A percentile compares a stretch with the other conserved stretches of the same genome.
Conservation (phyloP, 2,113 vertebrate species). For the Charina bottae region DNA sequence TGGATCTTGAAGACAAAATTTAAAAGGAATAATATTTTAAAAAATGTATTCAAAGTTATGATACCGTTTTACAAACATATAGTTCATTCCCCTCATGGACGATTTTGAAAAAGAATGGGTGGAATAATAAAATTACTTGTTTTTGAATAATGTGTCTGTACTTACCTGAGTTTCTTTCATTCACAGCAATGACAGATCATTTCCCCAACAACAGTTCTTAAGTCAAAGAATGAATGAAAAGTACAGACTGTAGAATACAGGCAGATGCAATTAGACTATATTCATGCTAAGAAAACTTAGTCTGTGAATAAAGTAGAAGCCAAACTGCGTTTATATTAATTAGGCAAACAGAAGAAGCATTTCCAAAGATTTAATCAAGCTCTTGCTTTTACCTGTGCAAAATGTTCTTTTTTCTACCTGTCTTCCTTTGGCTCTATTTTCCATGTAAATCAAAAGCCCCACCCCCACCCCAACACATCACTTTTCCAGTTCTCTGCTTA, state of each 20-base stretch:
- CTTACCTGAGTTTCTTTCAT: constrained; percentile 5
- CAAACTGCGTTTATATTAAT: neutral
- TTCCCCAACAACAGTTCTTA: constrained; percentile 6
- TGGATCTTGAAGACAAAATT: neutral
- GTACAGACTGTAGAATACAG: constrained; percentile 3
- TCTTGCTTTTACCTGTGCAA: constrained; percentile 10
- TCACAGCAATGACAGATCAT: neutral
- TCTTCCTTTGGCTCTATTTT: neutral
- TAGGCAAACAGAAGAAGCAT: neutral
- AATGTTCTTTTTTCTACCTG: neutral
- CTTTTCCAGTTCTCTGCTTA: neutral
- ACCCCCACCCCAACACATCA: neutral
- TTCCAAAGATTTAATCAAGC: neutral
- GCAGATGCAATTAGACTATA: constrained; percentile 9
- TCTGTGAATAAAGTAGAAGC: neutral
- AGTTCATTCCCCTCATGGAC: neutral
- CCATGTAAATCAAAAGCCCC: neutral
- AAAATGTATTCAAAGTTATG: neutral
- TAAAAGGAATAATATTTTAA: neutral
- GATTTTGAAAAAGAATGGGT: neutral
- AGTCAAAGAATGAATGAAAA: constrained; percentile 27
- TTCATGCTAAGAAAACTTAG: neutral
- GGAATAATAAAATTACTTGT: neutral
- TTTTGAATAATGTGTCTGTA: neutral
- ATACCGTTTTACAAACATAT: neutral